Base-by-base conservation (phyloP, 2,888 invertebrate species). In the Cephonodes hylas region DNA sequence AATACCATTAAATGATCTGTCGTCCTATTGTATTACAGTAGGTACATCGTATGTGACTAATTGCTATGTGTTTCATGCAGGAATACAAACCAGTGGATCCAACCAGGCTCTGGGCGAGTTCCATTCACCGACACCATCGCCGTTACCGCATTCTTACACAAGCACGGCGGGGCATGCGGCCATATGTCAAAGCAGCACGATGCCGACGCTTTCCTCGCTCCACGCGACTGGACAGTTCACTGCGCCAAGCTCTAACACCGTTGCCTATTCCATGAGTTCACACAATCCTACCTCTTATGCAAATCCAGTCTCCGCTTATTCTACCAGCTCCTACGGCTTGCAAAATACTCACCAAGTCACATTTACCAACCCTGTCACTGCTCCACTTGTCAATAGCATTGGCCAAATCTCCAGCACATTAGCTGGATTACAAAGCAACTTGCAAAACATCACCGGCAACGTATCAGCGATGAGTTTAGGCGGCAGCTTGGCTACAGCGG, bases 101-200 rank as follows among this genome's bases (percentile, higher is more conserved):
- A 95, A 94, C 77, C 95, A 95, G 89, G 95, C 94, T 64, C 86
- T 95, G 70, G 94, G 95, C 72, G 95, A 95, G 70, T 94, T 91
- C 77, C 94, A 94, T 78, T 94, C 94, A 61, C 94, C 94, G 74
- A 87, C 94, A 88, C 83, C 93, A 80, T 83, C 94, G 84, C 91
- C 94, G 80, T 81, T 93, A 87, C 90, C 94, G 68, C 91, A 94
- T 86, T 86, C 93, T 78, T 89, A 94, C 86, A 79, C 93, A 75
- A 81, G 91, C 86, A 75, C 83, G 46, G 70, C 88, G 71, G 88
- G 89, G 64, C 89, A 89, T 76, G 81, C 86, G 62, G 86, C 84
- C 67, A 88, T 91, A 71, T 94, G 94, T 79, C 94, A 94, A 90
- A 94, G 94, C 88, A 94, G 93, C 86, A 94, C 94, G 67, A 94